A percentile compares a stretch with the other conserved stretches of the same genome.
These are phyloP conservation scores for Drosophila sechellia DNA, from an alignment of 1,140 invertebrate species.

Conservation along the genomic window DNA sequence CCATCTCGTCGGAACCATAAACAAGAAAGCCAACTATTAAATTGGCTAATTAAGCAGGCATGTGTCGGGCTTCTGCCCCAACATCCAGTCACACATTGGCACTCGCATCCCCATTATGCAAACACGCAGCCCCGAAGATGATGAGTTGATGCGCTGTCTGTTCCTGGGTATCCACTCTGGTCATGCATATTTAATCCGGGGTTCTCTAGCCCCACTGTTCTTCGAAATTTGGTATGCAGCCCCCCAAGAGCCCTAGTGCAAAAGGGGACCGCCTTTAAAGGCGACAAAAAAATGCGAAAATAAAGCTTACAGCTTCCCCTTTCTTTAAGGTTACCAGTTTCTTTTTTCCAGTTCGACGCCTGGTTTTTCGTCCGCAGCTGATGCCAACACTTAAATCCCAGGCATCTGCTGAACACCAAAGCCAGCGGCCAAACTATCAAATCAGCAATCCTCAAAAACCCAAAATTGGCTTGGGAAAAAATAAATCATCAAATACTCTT, in stretches of 20 bases:
- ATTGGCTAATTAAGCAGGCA: constrained; percentile 74
- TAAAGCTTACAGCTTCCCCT: background rate
- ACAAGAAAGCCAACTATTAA: constrained; percentile 77
- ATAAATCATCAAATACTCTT: background rate
- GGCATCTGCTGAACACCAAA: constrained; percentile 23
- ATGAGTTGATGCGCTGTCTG: constrained; percentile 45
- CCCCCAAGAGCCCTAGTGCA: constrained; percentile 15
- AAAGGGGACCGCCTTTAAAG: constrained; percentile 25
- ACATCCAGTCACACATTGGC: constrained; percentile 12
- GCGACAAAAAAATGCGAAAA: background rate
- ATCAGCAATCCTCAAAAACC: constrained; percentile 9
- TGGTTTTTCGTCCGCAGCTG: constrained; percentile 14
- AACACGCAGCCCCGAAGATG: constrained; percentile 58
- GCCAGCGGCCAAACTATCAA: constrained; percentile 29
- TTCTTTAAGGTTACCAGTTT: background rate
- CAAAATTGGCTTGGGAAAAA: background rate
- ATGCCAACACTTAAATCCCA: constrained; percentile 28
- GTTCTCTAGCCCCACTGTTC: background rate
- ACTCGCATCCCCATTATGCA: constrained; percentile 62
- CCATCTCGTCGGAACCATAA: constrained; percentile 42
- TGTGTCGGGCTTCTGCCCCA: constrained; percentile 36
- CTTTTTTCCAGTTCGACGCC: background rate
- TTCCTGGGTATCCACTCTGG: constrained; percentile 23
- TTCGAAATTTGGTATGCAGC: constrained; percentile 26
- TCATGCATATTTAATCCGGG: constrained; percentile 57